Conservation (phyloP, 1,140 invertebrate species). For the Teleogryllus occipitalis region DNA sequence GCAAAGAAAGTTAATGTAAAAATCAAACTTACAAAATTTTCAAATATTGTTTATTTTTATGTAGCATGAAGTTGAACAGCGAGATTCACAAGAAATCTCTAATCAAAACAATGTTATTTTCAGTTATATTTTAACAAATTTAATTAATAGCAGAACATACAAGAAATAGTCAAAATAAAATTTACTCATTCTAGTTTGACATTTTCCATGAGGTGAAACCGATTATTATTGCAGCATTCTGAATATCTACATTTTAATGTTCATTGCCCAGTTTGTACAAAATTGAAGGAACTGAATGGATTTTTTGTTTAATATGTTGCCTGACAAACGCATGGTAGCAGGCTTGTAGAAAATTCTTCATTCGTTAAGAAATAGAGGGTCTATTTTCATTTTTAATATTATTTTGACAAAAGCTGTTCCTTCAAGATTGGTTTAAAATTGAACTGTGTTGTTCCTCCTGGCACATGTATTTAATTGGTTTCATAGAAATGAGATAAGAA, state of each 20-base stretch:
- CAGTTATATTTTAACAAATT: background rate
- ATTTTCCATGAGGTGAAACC: background rate
- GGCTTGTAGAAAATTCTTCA: background rate
- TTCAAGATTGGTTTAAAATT: no score
- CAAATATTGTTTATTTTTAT: background rate
- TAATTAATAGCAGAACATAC: background rate
- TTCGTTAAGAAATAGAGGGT: background rate
- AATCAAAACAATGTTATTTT: background rate
- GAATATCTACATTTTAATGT: background rate
- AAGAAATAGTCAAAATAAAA: background rate
- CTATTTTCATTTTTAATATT: no score
- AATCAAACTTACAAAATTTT: background rate
- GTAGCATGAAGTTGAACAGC: no score
- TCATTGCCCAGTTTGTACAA: background rate
- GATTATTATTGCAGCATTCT: background rate
- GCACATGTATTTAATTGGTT: no score
- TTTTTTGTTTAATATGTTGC: background rate
- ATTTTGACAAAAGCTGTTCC: no score
- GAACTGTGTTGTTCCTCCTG: no score
- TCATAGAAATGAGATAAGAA: background rate
- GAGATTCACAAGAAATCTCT: background rate
- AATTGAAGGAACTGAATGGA: background rate
- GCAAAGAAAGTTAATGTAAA: background rate
- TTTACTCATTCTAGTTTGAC: background rate
- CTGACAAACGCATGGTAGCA: background rate